A percentile compares a stretch with the other conserved stretches of the same genome.
These are phyloP conservation scores for Thymelicus sylvestris DNA, from an alignment of 2,888 invertebrate species.

Conservation along the genomic window DNA sequence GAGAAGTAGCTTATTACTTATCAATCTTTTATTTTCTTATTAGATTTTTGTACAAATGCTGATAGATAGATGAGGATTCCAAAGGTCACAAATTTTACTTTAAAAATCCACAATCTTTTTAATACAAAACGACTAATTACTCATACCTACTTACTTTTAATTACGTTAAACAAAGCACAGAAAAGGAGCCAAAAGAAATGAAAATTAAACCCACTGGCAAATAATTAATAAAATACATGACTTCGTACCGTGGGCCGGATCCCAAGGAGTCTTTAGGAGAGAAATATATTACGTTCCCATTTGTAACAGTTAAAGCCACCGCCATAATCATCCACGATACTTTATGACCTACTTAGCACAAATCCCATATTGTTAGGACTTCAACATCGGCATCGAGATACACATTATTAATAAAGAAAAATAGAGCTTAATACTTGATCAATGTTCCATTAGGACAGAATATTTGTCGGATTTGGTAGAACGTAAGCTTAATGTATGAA, in stretches of 20 bases:
- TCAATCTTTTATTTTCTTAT: no score
- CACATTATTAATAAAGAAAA: conserved; percentile 51
- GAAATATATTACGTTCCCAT: conserved; percentile 52
- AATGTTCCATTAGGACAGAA: conserved; percentile 61
- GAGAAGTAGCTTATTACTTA: no score
- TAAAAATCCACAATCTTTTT: no score
- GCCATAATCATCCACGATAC: conserved; percentile 59
- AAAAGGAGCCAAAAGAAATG: no score
- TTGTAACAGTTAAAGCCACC: conserved; percentile 52
- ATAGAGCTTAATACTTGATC: conserved; percentile 51
- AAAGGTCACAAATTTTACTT: no score
- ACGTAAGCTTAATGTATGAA: conserved; percentile 39
- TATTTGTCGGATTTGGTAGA: conserved; percentile 60
- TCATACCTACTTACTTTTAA: no score
- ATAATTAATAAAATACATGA: conserved; percentile 30
- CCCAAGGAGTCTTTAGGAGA: conserved; percentile 44
- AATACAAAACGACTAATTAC: no score
- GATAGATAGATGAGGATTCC: no score
- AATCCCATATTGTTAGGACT: conserved; percentile 66
- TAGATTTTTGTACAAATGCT: no score
- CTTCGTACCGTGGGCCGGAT: conserved; percentile 48
- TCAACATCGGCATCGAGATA: conserved; percentile 51
- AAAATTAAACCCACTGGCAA: conserved; percentile 35
- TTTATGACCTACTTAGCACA: conserved; percentile 73
- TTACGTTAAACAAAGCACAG: no score